Conservation (phyloP, 2,113 vertebrate species). For the Pristiophorus japonicus region DNA sequence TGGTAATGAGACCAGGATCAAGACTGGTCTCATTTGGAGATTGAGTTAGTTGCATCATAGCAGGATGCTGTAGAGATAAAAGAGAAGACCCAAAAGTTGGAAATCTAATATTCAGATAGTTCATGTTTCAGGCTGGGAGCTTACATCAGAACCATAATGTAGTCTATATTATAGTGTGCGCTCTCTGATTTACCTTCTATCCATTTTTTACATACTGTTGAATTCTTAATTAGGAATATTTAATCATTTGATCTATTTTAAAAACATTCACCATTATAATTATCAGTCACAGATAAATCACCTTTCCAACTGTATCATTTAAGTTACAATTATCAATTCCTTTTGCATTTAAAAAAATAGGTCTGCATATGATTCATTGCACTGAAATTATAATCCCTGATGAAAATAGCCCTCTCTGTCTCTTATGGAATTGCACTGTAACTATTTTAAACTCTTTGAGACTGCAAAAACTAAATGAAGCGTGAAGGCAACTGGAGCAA, state of each 20-base stretch:
- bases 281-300: constrained; percentile 18
- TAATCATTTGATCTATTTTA: constrained; percentile 24
- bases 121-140: not conserved
- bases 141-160: not conserved
- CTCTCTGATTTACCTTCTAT: not conserved
- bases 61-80: not conserved
- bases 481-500: not conserved
- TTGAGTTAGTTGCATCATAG: not conserved
- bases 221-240: constrained; percentile 13
- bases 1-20: not conserved
- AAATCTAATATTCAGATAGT: not conserved
- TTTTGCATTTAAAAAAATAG: not conserved
- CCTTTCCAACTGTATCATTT: not conserved
- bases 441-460: not conserved
- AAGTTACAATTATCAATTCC: not conserved
- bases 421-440: not conserved
- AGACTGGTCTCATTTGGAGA: not conserved
- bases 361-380: constrained; percentile 7
- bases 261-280: constrained; percentile 21
- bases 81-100: not conserved
- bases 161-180: not conserved
- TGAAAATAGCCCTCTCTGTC: not conserved
- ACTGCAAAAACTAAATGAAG: not conserved
- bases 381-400: not conserved
- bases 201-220: constrained; percentile 9